These are phyloP conservation scores for Agraylea sexmaculata DNA, from an alignment of 1,140 invertebrate species.

Conservation along the genomic window DNA sequence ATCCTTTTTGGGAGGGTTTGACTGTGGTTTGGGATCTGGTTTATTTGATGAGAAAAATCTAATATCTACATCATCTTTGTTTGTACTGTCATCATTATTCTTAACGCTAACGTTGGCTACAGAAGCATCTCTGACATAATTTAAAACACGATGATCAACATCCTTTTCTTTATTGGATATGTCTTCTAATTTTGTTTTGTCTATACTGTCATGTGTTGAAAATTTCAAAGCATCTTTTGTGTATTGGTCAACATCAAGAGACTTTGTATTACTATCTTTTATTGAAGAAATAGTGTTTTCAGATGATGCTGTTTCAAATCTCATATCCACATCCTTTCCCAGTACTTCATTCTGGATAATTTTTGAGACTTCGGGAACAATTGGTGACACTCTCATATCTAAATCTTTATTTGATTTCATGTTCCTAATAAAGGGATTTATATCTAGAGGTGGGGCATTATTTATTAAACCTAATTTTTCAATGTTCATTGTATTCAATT, in stretches of 20 bases:
- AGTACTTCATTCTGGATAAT: slow-evolving; percentile 24
- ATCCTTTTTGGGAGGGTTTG: slow-evolving; percentile 35
- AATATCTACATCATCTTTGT: slow-evolving; percentile 40
- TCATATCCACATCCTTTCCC: slow-evolving; percentile 42
- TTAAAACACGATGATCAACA: slow-evolving; percentile 38
- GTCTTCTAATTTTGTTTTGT: slow-evolving; percentile 27
- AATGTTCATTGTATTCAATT: slow-evolving; percentile 43
- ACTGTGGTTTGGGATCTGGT: slow-evolving; percentile 53
- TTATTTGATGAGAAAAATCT: slow-evolving; percentile 44
- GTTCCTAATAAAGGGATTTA: slow-evolving; percentile 12
- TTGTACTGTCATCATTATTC: slow-evolving; percentile 29
- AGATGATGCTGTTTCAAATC: slow-evolving; percentile 30
- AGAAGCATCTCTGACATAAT: slow-evolving; percentile 30
- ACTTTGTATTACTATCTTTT: slow-evolving; percentile 24
- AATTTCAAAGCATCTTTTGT: slow-evolving; percentile 41
- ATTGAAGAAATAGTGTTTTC: slow-evolving; percentile 14
- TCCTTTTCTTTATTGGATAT: slow-evolving; percentile 34
- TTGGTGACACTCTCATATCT: slow-evolving; percentile 35
- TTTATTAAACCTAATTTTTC: slow-evolving; percentile 41
- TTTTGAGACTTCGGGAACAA: slow-evolving; percentile 24
- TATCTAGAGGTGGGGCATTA: slow-evolving; percentile 17
- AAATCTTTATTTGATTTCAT: slow-evolving; percentile 28
- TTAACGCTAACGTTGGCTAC: slow-evolving; percentile 21
- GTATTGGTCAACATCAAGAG: slow-evolving; percentile 39
- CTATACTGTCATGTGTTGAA: slow-evolving; percentile 34